A percentile compares a stretch with the other conserved stretches of the same genome.
Evolutionary conservation across 2,113 vertebrate genomes (phyloP).

Genomic region (Tragelaphus buxtoni): DNA sequence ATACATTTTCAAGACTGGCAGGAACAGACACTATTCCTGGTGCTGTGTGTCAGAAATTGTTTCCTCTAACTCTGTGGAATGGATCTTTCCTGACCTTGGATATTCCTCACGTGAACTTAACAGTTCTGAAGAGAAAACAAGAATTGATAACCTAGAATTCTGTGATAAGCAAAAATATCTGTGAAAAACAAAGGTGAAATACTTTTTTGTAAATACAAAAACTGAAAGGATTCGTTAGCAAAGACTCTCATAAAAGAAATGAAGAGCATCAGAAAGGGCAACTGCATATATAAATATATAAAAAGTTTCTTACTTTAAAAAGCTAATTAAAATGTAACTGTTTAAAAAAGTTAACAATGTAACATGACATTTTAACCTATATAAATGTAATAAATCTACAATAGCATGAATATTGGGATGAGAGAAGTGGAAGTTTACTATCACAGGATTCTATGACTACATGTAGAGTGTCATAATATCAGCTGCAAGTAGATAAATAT

Average conservation of each 20-base stretch:
- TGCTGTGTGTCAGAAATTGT: background rate
- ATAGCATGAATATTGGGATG: background rate
- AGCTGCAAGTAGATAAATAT: background rate
- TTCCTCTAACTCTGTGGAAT: background rate
- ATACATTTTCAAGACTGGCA: background rate
- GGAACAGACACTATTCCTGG: background rate
- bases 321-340: background rate
- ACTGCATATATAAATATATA: background rate
- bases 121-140: background rate
- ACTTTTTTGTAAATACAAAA: background rate
- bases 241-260: background rate
- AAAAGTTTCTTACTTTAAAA: background rate
- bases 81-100: background rate
- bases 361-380: background rate
- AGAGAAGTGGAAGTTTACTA: background rate
- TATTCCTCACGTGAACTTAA: background rate
- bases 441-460: background rate
- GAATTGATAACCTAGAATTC: background rate
- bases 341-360: background rate
- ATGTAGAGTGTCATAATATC: background rate
- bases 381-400: background rate
- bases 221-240: background rate
- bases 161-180: background rate
- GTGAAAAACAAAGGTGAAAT: background rate
- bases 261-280: background rate